phyloP scores from a whole-genome alignment of 2,113 vertebrate species.

The Phocoena sinus region DNA sequence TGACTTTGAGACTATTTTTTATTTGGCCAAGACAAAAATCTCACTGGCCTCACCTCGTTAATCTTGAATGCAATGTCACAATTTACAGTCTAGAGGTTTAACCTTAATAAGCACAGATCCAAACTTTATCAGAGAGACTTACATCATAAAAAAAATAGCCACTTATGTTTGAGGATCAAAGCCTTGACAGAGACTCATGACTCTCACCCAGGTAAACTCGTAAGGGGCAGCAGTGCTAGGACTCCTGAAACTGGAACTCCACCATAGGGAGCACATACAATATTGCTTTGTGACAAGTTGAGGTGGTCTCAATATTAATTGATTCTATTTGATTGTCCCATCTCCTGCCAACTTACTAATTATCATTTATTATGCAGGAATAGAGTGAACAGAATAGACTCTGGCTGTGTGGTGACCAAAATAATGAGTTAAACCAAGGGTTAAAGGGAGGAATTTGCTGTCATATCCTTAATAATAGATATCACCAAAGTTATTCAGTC shows the following conservation, averaged over 20 bases:
- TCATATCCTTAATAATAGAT: neutral
- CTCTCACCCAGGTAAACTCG: neutral
- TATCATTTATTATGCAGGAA: constrained; percentile 29
- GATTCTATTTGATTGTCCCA: neutral
- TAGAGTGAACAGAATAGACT: neutral
- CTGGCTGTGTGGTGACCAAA: neutral
- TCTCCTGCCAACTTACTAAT: neutral
- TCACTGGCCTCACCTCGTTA: constrained; percentile 10
- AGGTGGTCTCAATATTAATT: neutral
- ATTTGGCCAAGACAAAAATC: constrained; percentile 52
- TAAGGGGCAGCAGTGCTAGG: neutral
- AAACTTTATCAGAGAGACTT: constrained; percentile 26
- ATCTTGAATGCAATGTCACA: constrained; percentile 35
- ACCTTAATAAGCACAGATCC: constrained; percentile 25
- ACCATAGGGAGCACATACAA: neutral
- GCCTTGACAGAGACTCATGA: neutral
- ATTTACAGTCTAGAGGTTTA: neutral
- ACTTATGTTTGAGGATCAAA: neutral
- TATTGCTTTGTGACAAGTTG: neutral
- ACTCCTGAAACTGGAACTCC: neutral
- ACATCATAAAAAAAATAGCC: neutral
- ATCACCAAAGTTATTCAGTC: neutral
- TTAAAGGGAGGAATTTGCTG: neutral
- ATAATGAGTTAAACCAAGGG: constrained; percentile 3
- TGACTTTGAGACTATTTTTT: constrained; percentile 40